Evolutionary conservation across 2,113 vertebrate species (phyloP), one percentile per base, ranked within the genome.

Genomic region (Gymnorhina tibicen): DNA sequence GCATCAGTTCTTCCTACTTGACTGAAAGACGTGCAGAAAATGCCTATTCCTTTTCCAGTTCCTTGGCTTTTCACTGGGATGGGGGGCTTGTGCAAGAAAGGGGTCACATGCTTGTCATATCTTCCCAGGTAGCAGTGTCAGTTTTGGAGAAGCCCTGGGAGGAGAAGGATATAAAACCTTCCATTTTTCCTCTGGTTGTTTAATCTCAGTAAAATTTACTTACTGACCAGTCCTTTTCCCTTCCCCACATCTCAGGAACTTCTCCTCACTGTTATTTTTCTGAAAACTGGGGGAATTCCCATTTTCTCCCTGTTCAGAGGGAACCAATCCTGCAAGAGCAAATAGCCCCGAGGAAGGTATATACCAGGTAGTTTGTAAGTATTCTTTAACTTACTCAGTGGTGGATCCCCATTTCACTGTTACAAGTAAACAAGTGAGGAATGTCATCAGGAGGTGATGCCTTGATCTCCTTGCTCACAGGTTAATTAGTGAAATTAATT

Each of bases 391-490:
- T 72, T 62, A 41, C 23, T 30, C 24, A 19, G 26, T 62, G 30
- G 12, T 62, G 24, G 18, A 70, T 49, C 11, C 2, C 7, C 11
- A 30, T 80, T 58, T 91, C 37, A 44, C 21, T 85, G 30, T 18
- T 35, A 5, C 8, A 46, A 46, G 32, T 85, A 85, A 87, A 66
- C 2, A 17, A 69, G 30, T 27, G 44, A 91, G 33, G 55, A 74
- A 55, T 1, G 1, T 47, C 33, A 33, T 39, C 16, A 46, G 42
- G 27, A 53, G 27, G 15, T 0, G 1, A 80, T 47, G 3, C 35
- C 39, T 81, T 80, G 39, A 58, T 74, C 24, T 93, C 27, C 23
- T 70, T 74, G 27, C 23, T 88, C 24, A 78, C 11, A 39, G 35
- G 7, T 56, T 89, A 47, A 64, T 60, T 44, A 58, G 78, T 27